phyloP scores from a whole-genome alignment of 2,888 invertebrate species.

The Cosmorhoe ocellata region DNA sequence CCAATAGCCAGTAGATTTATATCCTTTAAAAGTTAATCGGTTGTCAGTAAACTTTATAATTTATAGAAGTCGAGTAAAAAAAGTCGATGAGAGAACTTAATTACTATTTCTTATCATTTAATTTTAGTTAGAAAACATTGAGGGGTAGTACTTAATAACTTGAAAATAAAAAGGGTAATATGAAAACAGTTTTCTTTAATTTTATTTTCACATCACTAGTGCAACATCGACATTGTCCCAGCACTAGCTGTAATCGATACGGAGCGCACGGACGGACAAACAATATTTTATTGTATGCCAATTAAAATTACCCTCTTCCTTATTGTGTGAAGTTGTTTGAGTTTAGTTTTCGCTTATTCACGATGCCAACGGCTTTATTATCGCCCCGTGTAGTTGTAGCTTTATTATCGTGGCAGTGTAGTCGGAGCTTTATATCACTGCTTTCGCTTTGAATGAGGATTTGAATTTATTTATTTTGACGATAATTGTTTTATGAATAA shows the following conservation, averaged over 20 bases:
- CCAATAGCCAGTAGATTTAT: neutral
- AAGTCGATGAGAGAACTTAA: too few species aligned
- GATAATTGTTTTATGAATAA: too few species aligned
- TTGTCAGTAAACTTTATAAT: too few species aligned
- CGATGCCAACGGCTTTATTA: slow-evolving; percentile 14
- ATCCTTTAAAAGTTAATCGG: neutral
- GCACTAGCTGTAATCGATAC: slow-evolving; percentile 57
- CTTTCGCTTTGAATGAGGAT: too few species aligned
- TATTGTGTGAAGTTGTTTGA: slow-evolving; percentile 32
- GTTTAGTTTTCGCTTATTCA: slow-evolving; percentile 23
- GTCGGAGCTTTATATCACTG: too few species aligned
- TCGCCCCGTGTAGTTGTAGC: slow-evolving; percentile 5
- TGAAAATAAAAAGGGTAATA: too few species aligned
- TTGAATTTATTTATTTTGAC: too few species aligned
- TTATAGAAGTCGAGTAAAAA: too few species aligned
- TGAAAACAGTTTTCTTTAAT: too few species aligned
- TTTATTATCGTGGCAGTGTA: slow-evolving; percentile 18
- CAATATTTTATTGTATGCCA: slow-evolving; percentile 77
- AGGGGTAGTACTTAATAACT: neutral
- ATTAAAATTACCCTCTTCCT: slow-evolving; percentile 73
- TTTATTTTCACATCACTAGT: slow-evolving; percentile 9
- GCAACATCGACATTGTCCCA: slow-evolving; percentile 13
- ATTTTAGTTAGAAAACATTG: too few species aligned
- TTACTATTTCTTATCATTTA: too few species aligned
- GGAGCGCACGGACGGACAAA: slow-evolving; percentile 48